Conservation (phyloP, 2,888 invertebrate genomes). For the Silvanus unidentatus region DNA sequence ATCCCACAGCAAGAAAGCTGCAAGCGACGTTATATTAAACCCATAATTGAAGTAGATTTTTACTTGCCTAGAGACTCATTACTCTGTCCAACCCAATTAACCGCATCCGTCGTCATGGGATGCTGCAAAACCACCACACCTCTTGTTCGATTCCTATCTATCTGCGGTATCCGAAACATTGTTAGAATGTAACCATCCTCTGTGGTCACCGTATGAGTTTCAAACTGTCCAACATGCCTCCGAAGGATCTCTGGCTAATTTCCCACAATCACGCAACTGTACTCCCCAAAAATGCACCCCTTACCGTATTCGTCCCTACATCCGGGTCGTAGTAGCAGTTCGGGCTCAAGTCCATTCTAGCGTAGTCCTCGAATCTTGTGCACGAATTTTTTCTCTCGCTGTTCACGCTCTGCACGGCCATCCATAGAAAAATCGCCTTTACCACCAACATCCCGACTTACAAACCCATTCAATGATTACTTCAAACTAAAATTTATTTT, state of each 20-base stretch:
- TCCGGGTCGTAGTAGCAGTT: slow-evolving; percentile 7
- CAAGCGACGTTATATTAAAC: slow-evolving; percentile 4
- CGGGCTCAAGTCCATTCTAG: neutral
- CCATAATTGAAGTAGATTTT: neutral
- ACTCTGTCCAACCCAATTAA: slow-evolving; percentile 1
- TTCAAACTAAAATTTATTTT: too few relatives aligned
- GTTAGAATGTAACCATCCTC: slow-evolving; percentile 10
- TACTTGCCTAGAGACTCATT: slow-evolving; percentile 1
- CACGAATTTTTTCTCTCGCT: slow-evolving; percentile 2
- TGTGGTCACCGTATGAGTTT: slow-evolving; percentile 7
- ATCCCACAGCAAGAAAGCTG: slow-evolving; percentile 14
- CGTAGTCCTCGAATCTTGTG: neutral
- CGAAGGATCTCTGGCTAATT: slow-evolving; percentile 6
- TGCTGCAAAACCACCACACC: slow-evolving; percentile 9
- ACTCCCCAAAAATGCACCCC: too few relatives aligned
- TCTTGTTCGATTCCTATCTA: neutral
- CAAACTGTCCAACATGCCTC: slow-evolving; percentile 1
- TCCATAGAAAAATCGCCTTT: too few relatives aligned
- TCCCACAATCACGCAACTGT: too few relatives aligned
- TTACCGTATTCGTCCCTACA: slow-evolving; percentile 6
- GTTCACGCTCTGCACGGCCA: too few relatives aligned
- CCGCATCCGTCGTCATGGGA: slow-evolving; percentile 3
- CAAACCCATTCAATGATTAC: too few relatives aligned
- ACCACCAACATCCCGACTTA: too few relatives aligned
- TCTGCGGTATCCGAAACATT: slow-evolving; percentile 6